Base-by-base conservation (phyloP, 2,113 vertebrate species). In the Lichenostomus cassidix region DNA sequence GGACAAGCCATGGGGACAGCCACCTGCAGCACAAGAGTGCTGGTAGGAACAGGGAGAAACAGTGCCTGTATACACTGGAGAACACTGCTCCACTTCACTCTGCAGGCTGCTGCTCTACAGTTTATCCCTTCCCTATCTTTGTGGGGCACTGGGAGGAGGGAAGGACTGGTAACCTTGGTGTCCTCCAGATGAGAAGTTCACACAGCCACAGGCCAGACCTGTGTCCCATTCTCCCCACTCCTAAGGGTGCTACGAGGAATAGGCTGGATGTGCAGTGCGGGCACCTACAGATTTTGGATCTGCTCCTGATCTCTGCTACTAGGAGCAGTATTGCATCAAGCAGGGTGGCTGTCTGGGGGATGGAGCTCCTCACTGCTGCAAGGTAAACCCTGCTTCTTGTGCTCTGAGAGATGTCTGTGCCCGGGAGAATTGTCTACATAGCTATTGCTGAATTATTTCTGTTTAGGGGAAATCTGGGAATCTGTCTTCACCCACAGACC, bases 381-480 rank as follows among this genome's bases (percentile, higher is more conserved):
- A 85, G 50, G 80, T 22, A 52, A 52, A 65, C 28, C 74, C 50
- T 9, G 2, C 52, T 90, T 58, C 52, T 80, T 90, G 90, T 84
- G 86, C 77, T 95, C 83, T 65, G 41, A 86, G 47, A 89, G 75
- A 85, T n/a, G 60, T 77, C 64, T 89, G 71, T 68, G 88, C 86
- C 75, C 4, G 1, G 47, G 13, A 93, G 37, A 87, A 83, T 11
- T 70, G 59, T 44, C 55, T 83, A 55, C 33, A 27, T 59, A 44
- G 50, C 70, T 90, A 67, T 35, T 90, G 83, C 76, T 92, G 60
- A 83, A 64, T 78, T 76, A 78, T 41, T 80, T 75, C 64, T 64
- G 35, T 74, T 59, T 52, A 83, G 37, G 90, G 31, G 47, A 70
- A 50, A 56, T 37, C 49, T 47, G 10, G 33, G n/a, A 77, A 37